These are phyloP conservation scores for Chromoteleia sp. DNA, from an alignment of 2,888 invertebrate genomes.

Conservation along the genomic window DNA sequence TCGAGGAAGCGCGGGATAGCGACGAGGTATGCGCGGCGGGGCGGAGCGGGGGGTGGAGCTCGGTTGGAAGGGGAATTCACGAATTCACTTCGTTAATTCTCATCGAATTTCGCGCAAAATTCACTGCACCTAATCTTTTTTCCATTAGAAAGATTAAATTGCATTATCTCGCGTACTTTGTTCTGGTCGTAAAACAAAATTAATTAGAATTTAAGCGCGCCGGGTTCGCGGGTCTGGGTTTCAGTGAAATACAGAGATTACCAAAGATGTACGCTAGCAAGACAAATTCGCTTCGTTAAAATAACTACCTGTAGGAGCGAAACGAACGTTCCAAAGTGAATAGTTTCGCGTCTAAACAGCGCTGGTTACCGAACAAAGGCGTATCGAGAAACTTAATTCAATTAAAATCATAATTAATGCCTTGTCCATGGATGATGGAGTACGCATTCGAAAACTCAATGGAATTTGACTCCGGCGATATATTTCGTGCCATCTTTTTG, in stretches of 20 bases:
- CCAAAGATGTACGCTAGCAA: conserved; percentile 59
- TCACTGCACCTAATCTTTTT: conserved; percentile 58
- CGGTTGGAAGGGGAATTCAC: conserved; percentile 13
- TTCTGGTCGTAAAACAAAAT: conserved; percentile 60
- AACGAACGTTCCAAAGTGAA: conserved; percentile 52
- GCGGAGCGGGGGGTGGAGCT: too few species aligned
- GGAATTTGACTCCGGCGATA: conserved; percentile 53
- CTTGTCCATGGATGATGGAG: conserved; percentile 60
- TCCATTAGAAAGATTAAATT: conserved; percentile 62
- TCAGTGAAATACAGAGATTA: conserved; percentile 63
- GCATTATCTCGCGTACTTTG: conserved; percentile 56
- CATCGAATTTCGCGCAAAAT: conserved; percentile 40
- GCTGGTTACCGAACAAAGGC: conserved; percentile 50
- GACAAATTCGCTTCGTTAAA: conserved; percentile 68
- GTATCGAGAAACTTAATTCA: conserved; percentile 55
- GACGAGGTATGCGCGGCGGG: too few species aligned
- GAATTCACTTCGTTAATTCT: conserved; percentile 33
- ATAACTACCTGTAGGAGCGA: conserved; percentile 65
- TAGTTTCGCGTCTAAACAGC: conserved; percentile 58
- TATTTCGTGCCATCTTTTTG: conserved; percentile 43
- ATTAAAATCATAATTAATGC: conserved; percentile 68
- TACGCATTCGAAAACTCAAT: conserved; percentile 30
- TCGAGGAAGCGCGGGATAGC: too few species aligned
- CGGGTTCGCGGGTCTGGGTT: conserved; percentile 50
- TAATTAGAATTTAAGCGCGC: conserved; percentile 64